Percentiles rank a stretch among this genome's conserved stretches.
Conservation (phyloP, 2,113 vertebrate species). For the Ursus arctos region DNA sequence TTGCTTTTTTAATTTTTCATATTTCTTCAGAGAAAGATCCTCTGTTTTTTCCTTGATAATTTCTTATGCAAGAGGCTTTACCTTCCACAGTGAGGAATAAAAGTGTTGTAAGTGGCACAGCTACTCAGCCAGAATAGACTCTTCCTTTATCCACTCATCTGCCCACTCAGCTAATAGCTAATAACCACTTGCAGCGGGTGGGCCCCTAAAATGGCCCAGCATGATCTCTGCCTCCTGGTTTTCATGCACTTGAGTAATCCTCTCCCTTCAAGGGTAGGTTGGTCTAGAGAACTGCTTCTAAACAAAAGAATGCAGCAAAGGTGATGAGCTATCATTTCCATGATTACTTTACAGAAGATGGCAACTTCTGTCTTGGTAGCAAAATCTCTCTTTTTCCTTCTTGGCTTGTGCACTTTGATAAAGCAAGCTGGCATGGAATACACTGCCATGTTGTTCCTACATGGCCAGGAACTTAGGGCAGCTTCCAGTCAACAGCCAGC, state of each 20-base stretch:
- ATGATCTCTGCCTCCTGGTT: not conserved
- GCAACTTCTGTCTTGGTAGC: not conserved
- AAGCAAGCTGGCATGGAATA: not conserved
- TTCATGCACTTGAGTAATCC: not conserved
- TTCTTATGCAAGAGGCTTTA: not conserved
- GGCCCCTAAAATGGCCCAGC: not conserved
- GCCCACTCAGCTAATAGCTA: not conserved
- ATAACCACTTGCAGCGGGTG: not conserved
- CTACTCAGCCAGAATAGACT: not conserved
- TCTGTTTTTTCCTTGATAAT: not conserved
- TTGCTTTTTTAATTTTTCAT: constrained; percentile 19
- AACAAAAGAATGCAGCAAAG: not conserved
- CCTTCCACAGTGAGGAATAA: not conserved
- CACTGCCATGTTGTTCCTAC: not conserved
- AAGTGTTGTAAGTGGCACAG: not conserved
- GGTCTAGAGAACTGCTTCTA: not conserved
- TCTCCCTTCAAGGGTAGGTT: not conserved
- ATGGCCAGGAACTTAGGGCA: not conserved
- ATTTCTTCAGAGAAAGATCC: not conserved
- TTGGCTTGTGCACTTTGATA: not conserved
- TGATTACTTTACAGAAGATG: not conserved
- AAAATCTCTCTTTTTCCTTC: not conserved
- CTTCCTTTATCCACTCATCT: not conserved
- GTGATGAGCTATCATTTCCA: not conserved
- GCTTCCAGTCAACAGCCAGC: not conserved